Evolutionary conservation across 2,113 vertebrate genomes (phyloP).

Genomic region (Colistium nudipinnis): DNA sequence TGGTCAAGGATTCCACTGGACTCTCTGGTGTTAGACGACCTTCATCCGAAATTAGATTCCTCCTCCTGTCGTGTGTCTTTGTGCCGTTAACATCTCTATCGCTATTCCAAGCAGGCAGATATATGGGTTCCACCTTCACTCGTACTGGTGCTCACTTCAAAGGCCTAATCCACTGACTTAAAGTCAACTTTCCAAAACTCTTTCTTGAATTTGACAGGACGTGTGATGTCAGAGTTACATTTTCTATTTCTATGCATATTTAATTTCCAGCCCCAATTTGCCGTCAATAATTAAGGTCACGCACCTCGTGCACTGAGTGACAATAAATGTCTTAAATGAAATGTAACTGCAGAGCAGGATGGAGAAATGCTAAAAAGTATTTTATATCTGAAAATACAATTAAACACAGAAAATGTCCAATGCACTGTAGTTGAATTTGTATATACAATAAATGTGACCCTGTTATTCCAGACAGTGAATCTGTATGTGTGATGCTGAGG

Average conservation of each 20-base stretch:
- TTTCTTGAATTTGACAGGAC: no score
- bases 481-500: conserved; percentile 6
- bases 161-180: no score
- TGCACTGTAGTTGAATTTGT: neutral
- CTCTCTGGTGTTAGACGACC: conserved; percentile 13
- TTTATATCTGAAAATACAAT: no score
- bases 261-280: no score
- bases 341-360: neutral
- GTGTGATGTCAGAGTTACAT: no score
- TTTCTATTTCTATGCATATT: no score
- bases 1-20: conserved; percentile 4
- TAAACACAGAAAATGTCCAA: neutral
- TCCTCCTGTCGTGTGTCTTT: conserved; percentile 6
- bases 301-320: neutral
- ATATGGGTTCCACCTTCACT: neutral
- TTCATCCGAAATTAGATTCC: conserved; percentile 12
- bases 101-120: neutral
- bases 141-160: no score
- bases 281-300: neutral
- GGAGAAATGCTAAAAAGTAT: no score
- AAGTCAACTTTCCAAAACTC: no score
- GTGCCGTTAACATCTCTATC: neutral
- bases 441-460: neutral
- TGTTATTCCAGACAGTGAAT: conserved; percentile 3
- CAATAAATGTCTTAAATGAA: neutral